Base-by-base conservation (phyloP, 2,797 vertebrate genomes). In the Peromyscus attwateri region DNA sequence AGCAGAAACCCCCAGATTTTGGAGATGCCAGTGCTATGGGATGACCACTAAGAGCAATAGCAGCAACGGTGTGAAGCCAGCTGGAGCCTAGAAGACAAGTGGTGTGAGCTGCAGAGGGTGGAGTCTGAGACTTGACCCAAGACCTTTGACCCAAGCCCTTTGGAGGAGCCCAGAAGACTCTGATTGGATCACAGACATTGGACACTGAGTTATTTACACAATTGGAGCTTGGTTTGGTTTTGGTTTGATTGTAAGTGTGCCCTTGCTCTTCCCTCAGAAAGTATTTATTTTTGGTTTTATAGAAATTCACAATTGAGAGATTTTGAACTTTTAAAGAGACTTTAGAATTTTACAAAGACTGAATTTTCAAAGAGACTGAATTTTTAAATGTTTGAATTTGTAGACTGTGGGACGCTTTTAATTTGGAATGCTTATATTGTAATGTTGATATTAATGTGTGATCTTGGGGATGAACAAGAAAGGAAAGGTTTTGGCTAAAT, bases 31-130 rank as follows among this genome's bases (percentile, higher is more conserved):
- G 49, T 55, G n/a, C 49, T 17, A 34, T 34, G 29, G 25, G 6
- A 17, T 17, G 14, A 52, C 1, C 46, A 79, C 43, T 4, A 52
- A 34, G 16, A 34, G n/a, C 31, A 52, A 21, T 6, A 21, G 77
- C 49, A 55, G 17, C 31, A 23, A 4, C 12, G 4, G 31, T 34
- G 49, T 52, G 49, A 80, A n/a, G 7, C 4, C 16, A n/a, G 4
- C 77, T 49, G 46, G 9, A 80, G 17, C 49, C 49, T n/a, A 21
- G 49, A 79, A 79, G 49, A n/a, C 31, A 34, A 79, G 49, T 1
- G 6, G 1, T 11, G 17, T 52, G 49, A 34, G 49, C 17, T 55
- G 31, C 17, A 34, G 31, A n/a, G 17, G 9, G 4, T 0, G 2
- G 77, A 80, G 46, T 46, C 31, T n/a, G 9, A 80, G 19, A 52